Evolutionary conservation across 2,797 vertebrate genomes (phyloP).

Genomic region (Luscinia megarhynchos): DNA sequence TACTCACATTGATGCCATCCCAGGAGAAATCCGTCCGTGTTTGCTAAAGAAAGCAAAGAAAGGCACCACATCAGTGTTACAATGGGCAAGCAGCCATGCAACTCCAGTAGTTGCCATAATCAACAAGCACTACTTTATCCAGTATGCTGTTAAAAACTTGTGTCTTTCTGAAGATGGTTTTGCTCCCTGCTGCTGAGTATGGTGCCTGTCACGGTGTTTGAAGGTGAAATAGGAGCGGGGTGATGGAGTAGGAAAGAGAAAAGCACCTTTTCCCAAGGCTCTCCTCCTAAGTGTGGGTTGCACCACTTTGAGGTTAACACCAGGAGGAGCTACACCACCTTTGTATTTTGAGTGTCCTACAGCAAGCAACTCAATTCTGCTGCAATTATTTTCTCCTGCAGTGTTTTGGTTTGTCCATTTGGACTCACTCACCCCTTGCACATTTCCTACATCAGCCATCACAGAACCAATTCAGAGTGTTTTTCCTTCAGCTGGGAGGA

Average conservation of each 20-base stretch:
- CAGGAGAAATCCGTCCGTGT: slow-evolving; percentile 96
- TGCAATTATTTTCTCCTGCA: not conserved
- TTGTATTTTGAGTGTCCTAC: not conserved
- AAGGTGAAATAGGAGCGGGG: slow-evolving; percentile 1
- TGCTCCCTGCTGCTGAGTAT: not conserved
- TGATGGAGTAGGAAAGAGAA: slow-evolving; percentile 27
- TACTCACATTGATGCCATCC: slow-evolving; percentile 91
- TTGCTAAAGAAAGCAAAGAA: slow-evolving; percentile 86
- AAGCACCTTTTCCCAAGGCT: not conserved
- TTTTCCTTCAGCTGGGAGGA: not conserved
- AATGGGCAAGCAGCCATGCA: not conserved
- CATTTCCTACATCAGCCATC: not conserved
- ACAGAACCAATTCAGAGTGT: not conserved
- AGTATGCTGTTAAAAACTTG: not conserved
- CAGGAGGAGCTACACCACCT: slow-evolving; percentile 50
- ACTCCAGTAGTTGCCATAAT: not conserved
- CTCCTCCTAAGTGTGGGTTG: not conserved
- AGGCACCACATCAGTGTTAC: not conserved
- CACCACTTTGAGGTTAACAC: slow-evolving; percentile 7
- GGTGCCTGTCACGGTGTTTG: not conserved
- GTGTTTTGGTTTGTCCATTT: not conserved
- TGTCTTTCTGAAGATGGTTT: not conserved
- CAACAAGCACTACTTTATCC: not conserved
- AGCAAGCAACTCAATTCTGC: not conserved
- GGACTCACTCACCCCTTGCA: not conserved